These are phyloP conservation scores for Balearica regulorum DNA, from an alignment of 2,797 vertebrate genomes.

Conservation along the genomic window DNA sequence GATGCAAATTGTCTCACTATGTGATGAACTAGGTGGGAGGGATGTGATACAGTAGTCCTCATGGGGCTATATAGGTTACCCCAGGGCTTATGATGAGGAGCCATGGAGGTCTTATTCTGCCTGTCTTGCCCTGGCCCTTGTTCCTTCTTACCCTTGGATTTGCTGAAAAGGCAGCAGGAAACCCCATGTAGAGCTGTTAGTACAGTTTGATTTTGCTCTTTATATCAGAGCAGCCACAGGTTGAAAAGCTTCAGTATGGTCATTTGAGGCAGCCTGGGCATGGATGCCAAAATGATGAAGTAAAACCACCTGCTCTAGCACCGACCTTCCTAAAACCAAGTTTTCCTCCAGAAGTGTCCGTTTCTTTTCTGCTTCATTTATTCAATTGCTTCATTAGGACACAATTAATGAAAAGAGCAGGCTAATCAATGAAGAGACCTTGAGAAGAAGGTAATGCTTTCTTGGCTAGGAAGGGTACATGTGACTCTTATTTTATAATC, in stretches of 20 bases:
- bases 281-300: rapidly evolving
- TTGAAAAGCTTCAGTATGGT: background rate
- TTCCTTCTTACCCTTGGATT: background rate
- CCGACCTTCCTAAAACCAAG: background rate
- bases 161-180: background rate
- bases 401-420: background rate
- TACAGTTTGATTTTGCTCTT: background rate
- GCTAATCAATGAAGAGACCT: background rate
- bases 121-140: background rate
- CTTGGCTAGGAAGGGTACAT: background rate
- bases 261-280: background rate
- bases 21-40: background rate
- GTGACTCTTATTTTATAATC: background rate
- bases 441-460: background rate
- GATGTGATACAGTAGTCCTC: background rate
- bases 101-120: background rate
- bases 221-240: background rate
- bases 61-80: background rate
- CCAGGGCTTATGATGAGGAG: background rate
- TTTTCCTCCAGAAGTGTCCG: rapidly evolving
- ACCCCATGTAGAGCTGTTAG: rapidly evolving
- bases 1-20: background rate
- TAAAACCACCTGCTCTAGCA: background rate
- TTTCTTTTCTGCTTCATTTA: background rate
- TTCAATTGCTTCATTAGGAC: background rate